These are phyloP conservation scores for Parazoanthus atlanticus DNA, from an alignment of 92 coral and sea anemone species.

Conservation along the genomic window DNA sequence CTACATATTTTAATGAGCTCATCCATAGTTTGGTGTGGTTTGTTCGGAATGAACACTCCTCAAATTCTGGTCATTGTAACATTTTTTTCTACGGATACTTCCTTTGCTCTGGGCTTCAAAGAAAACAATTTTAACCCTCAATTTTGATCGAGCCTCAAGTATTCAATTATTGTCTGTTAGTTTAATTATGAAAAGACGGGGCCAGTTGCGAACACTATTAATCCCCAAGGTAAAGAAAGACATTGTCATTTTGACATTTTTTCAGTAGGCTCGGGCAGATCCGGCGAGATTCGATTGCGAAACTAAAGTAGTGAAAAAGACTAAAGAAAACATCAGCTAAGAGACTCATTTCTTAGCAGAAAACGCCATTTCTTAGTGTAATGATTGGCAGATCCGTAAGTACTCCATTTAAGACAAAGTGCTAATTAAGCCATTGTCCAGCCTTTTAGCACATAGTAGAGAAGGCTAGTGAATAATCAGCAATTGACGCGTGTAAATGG, in stretches of 20 bases:
- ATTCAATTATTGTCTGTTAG: conserved; percentile 8
- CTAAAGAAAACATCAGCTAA: background rate
- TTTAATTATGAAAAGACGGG: background rate
- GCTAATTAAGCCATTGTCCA: conserved; percentile 30
- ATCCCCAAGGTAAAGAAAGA: conserved; percentile 25
- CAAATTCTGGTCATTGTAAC: background rate
- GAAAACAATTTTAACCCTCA: background rate
- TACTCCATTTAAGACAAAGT: conserved; percentile 11
- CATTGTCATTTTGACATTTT: background rate
- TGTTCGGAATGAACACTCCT: background rate
- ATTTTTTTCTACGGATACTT: background rate
- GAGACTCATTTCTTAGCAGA: background rate
- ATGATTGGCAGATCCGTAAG: conserved; percentile 8
- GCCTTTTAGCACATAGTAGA: conserved; percentile 14
- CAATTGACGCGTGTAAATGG: conserved; percentile 55
- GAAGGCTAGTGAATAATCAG: background rate
- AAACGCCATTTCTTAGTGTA: background rate
- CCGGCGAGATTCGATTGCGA: background rate
- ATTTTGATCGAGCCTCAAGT: background rate
- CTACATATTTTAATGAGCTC: background rate
- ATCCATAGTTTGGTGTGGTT: background rate
- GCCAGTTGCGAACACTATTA: background rate
- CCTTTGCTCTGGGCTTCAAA: background rate
- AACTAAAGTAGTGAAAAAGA: background rate
- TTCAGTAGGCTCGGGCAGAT: background rate